phyloP scores from a whole-genome alignment of 2,113 vertebrate genomes.

The Odocoileus hemionus region DNA sequence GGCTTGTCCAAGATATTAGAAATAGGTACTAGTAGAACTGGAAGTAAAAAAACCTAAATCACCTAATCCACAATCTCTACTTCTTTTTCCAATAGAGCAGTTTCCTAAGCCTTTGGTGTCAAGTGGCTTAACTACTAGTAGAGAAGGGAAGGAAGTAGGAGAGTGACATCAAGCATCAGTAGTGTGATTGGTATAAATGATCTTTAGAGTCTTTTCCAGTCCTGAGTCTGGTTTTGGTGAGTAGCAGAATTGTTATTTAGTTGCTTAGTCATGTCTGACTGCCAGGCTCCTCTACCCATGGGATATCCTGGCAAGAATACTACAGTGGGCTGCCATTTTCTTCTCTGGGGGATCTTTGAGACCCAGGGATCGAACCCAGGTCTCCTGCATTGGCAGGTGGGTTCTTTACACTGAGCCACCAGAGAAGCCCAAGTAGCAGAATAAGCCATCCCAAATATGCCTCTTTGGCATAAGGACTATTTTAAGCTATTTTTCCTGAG shows the following conservation, averaged over 20 bases:
- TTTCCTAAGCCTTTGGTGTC: background rate
- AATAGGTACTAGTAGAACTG: background rate
- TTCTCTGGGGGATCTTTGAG: background rate
- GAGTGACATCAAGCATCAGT: background rate
- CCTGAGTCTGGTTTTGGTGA: background rate
- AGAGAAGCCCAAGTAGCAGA: background rate
- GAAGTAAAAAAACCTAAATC: background rate
- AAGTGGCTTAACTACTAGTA: background rate
- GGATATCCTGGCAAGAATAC: background rate
- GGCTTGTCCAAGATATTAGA: background rate
- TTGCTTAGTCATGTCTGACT: background rate
- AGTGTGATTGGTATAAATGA: background rate
- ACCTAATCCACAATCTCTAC: background rate
- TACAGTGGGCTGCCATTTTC: background rate
- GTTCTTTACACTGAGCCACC: background rate
- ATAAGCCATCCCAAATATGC: background rate
- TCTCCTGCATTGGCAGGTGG: background rate
- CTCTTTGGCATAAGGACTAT: background rate
- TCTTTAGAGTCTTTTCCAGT: background rate
- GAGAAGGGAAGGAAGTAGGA: background rate
- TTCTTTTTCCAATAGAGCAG: background rate
- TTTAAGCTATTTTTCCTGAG: background rate
- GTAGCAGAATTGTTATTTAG: background rate
- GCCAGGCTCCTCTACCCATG: background rate
- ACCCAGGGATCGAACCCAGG: background rate